These are phyloP conservation scores for Leucopternis melanops DNA, from an alignment of 2,113 vertebrate genomes.

Conservation along the genomic window DNA sequence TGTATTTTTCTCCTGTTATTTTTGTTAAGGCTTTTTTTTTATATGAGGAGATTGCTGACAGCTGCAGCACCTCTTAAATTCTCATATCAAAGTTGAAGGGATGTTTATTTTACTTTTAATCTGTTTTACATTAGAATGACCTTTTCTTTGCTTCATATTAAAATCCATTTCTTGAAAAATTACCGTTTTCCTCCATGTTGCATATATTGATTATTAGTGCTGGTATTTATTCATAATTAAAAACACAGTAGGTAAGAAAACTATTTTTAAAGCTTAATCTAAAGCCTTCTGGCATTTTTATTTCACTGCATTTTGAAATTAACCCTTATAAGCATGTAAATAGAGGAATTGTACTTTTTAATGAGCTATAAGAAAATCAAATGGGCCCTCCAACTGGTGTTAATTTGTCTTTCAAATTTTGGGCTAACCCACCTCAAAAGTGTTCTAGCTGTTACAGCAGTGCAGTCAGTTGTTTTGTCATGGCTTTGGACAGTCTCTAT, in stretches of 20 bases:
- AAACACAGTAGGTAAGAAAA: background rate
- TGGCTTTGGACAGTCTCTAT: background rate
- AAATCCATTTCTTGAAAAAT: background rate
- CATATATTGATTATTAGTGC: conserved; percentile 8
- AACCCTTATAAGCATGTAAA: background rate
- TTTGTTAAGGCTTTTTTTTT: background rate
- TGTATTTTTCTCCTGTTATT: background rate
- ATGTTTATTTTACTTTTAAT: background rate
- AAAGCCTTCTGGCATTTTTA: background rate
- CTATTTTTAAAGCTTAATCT: background rate
- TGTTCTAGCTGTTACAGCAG: background rate
- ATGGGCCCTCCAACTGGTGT: background rate
- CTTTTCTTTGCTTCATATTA: conserved; percentile 3
- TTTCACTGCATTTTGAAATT: conserved; percentile 23
- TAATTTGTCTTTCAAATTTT: background rate
- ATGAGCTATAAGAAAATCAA: background rate
- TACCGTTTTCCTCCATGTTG: background rate
- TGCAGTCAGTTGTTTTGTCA: background rate
- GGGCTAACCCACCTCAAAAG: background rate
- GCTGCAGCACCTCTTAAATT: background rate
- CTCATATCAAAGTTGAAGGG: background rate
- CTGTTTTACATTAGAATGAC: background rate
- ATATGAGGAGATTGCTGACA: background rate
- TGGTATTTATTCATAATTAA: conserved; percentile 15
- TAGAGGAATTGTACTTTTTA: background rate